Conservation (phyloP, 2,113 vertebrate species). For the Aix galericulata region DNA sequence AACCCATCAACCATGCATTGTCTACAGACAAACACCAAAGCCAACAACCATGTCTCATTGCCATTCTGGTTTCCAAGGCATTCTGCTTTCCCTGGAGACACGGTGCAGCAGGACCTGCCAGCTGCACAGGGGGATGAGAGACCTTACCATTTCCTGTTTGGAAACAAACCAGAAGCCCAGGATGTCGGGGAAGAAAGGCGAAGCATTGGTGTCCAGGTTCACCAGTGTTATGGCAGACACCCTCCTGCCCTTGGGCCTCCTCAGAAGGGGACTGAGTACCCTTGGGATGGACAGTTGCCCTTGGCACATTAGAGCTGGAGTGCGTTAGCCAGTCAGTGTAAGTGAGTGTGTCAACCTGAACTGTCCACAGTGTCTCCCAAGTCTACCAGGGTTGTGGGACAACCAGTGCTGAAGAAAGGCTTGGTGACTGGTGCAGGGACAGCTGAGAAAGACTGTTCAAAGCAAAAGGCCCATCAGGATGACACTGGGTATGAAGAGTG, state of each 20-base stretch:
- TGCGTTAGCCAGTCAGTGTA: not conserved
- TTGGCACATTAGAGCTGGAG: not conserved
- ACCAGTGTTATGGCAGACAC: not conserved
- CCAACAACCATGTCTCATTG: accelerated
- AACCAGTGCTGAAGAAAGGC: not conserved
- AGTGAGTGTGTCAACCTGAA: not conserved
- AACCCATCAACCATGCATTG: not conserved
- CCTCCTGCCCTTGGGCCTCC: not conserved
- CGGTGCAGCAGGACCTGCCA: not conserved
- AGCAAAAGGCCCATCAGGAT: conserved; percentile 36
- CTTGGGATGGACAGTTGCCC: not conserved
- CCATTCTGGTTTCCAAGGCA: not conserved
- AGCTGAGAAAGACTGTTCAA: conserved; percentile 17
- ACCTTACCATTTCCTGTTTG: not conserved
- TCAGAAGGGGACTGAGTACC: not conserved
- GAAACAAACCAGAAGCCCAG: not conserved
- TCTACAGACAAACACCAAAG: not conserved
- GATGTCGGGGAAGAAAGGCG: not conserved
- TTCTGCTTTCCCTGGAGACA: not conserved
- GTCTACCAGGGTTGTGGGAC: not conserved
- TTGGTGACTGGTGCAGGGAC: not conserved
- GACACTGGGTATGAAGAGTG: not conserved
- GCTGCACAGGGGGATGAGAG: not conserved
- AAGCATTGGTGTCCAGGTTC: not conserved
- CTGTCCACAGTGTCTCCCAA: not conserved